These are phyloP conservation scores for Ophion ventricosus DNA, from an alignment of 2,888 invertebrate species.

Conservation along the genomic window DNA sequence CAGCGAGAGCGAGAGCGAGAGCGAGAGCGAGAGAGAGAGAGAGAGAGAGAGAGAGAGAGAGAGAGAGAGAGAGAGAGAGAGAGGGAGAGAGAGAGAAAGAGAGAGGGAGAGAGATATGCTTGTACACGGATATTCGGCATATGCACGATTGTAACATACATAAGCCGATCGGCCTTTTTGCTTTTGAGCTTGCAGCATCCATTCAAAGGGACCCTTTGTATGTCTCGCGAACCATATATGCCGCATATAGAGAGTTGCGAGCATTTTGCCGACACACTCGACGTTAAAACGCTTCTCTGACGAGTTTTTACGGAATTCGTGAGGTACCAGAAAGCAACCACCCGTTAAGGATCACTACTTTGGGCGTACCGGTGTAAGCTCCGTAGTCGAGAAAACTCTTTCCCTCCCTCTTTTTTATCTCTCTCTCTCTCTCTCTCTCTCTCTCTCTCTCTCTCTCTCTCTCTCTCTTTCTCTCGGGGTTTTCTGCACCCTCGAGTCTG, in stretches of 20 bases:
- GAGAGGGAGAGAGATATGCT: not conserved
- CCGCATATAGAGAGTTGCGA: not conserved
- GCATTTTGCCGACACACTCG: slow-evolving; percentile 50
- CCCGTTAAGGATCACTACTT: slow-evolving; percentile 55
- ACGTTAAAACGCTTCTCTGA: slow-evolving; percentile 64
- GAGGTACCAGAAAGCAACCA: slow-evolving; percentile 39
- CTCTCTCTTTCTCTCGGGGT: slow-evolving; percentile 16
- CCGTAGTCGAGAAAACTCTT: slow-evolving; percentile 58
- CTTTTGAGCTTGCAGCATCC: slow-evolving; percentile 47
- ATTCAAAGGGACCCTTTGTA: slow-evolving; percentile 55
- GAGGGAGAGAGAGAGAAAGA: not conserved
- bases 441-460: slow-evolving; percentile 11
- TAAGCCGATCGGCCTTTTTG: slow-evolving; percentile 43
- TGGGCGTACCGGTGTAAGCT: slow-evolving; percentile 61
- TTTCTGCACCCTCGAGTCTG: slow-evolving; percentile 54
- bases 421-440: slow-evolving; percentile 7
- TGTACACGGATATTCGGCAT: not conserved
- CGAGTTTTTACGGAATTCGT: slow-evolving; percentile 49
- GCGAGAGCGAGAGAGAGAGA: too few relatives aligned
- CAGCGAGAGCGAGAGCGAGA: too few relatives aligned
- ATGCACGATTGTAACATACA: slow-evolving; percentile 4
- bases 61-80: not conserved
- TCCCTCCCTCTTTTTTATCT: slow-evolving; percentile 7
- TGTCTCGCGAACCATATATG: slow-evolving; percentile 17
- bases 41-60: not conserved